phyloP scores from a whole-genome alignment of 2,888 invertebrate species.

The Drosophila flavopinicola region DNA sequence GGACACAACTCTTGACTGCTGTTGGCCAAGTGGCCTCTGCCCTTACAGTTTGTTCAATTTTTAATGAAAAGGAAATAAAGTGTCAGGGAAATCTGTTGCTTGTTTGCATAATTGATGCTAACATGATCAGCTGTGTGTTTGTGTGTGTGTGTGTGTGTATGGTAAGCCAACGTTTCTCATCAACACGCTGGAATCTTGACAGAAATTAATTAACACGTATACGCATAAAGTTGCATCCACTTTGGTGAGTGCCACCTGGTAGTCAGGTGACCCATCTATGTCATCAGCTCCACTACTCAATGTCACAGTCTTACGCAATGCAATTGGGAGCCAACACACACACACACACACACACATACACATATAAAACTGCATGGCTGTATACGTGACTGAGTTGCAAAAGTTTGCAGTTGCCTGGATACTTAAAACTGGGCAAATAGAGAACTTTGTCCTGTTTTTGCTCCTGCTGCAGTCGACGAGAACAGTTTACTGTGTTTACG shows the following conservation, averaged over 20 bases:
- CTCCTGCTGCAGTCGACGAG: constrained; percentile 11
- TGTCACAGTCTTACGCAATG: constrained; percentile 59
- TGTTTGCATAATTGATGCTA: constrained; percentile 65
- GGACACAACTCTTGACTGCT: neutral
- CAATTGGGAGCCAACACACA: constrained; percentile 38
- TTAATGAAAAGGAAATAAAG: constrained; percentile 53
- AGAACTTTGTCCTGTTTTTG: constrained; percentile 30
- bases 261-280: constrained; percentile 26
- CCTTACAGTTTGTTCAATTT: constrained; percentile 38
- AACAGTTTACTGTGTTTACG: constrained; percentile 46
- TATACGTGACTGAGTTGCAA: constrained; percentile 54
- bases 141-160: neutral
- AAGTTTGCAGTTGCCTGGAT: constrained; percentile 44
- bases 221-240: constrained; percentile 6
- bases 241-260: constrained; percentile 25
- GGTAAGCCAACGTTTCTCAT: constrained; percentile 7
- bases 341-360: constrained; percentile 9
- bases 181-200: constrained; percentile 18
- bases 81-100: constrained; percentile 43
- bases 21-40: constrained; percentile 7
- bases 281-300: constrained; percentile 21
- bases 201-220: constrained; percentile 57
- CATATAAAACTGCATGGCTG: constrained; percentile 9
- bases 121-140: constrained; percentile 12
- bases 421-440: constrained; percentile 15